phyloP scores from a whole-genome alignment of 2,113 vertebrate species.

The Zosterops japonicus region DNA sequence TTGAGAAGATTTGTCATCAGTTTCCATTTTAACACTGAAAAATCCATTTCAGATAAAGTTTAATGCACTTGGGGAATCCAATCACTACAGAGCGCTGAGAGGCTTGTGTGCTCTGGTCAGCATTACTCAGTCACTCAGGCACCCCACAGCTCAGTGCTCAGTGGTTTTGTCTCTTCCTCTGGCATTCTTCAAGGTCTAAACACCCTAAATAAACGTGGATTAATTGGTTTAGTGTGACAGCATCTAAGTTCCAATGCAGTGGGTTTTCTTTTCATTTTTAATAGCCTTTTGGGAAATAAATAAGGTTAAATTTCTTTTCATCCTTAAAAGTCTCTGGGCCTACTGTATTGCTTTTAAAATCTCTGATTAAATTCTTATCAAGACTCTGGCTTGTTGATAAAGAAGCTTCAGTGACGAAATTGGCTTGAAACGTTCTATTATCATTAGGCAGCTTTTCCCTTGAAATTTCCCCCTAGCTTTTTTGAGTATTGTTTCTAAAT shows the following conservation, averaged over 20 bases:
- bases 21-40: neutral
- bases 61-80: accelerated
- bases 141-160: neutral
- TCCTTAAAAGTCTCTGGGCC: neutral
- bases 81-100: neutral
- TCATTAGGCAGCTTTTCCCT: neutral
- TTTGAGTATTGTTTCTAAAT: neutral
- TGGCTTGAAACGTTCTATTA: neutral
- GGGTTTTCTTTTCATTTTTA: neutral
- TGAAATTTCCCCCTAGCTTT: neutral
- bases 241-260: neutral
- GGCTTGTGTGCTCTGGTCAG: neutral
- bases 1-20: neutral
- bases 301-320: neutral
- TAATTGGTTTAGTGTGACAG: neutral
- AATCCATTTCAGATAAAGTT: neutral
- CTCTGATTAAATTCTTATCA: neutral
- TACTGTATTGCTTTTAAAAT: neutral
- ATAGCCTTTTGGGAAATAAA: neutral
- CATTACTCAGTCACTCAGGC: neutral
- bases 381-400: neutral
- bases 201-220: neutral
- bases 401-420: neutral
- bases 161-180: neutral
- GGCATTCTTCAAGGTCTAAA: neutral